These are phyloP conservation scores for Clistopyga incitator DNA, from an alignment of 2,888 invertebrate genomes.

Conservation along the genomic window DNA sequence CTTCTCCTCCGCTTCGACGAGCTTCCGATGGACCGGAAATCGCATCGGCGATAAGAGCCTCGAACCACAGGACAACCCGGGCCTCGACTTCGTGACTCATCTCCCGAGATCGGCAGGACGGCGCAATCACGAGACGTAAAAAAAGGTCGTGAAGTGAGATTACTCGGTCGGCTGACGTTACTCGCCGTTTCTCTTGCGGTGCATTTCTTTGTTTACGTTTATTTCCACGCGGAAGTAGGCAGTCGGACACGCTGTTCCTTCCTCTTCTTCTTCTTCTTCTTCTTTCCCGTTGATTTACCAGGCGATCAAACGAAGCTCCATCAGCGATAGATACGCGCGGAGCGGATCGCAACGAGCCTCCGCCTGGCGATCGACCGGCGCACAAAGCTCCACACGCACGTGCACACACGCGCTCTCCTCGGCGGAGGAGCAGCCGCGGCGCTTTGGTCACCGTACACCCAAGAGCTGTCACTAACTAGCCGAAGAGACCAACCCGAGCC, in stretches of 20 bases:
- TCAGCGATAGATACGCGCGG: slow-evolving; percentile 10
- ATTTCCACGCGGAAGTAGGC: no score
- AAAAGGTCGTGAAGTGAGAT: slow-evolving; percentile 2
- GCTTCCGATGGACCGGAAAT: slow-evolving; percentile 12
- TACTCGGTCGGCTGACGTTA: neutral
- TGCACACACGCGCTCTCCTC: slow-evolving; percentile 59
- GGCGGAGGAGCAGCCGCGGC: slow-evolving; percentile 33
- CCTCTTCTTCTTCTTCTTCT: no score
- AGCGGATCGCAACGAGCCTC: slow-evolving; percentile 40
- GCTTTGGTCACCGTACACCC: no score
- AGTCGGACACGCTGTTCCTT: no score
- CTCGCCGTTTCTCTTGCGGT: neutral
- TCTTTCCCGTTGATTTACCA: no score
- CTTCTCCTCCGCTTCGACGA: slow-evolving; percentile 30
- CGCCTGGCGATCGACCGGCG: slow-evolving; percentile 70
- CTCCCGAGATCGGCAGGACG: neutral
- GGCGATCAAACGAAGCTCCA: neutral
- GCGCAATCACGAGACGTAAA: no score
- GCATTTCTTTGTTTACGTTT: neutral
- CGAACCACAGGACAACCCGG: neutral
- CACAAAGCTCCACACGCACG: slow-evolving; percentile 68
- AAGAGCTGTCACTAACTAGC: slow-evolving; percentile 57
- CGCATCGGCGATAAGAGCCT: neutral
- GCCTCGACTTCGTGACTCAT: slow-evolving; percentile 19
- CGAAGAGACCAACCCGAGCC: slow-evolving; percentile 62